Evolutionary conservation across 30 jellyfish, hydroid and myxozoan genomes (phyloP).

Genomic region (Clytia hemisphaerica): DNA sequence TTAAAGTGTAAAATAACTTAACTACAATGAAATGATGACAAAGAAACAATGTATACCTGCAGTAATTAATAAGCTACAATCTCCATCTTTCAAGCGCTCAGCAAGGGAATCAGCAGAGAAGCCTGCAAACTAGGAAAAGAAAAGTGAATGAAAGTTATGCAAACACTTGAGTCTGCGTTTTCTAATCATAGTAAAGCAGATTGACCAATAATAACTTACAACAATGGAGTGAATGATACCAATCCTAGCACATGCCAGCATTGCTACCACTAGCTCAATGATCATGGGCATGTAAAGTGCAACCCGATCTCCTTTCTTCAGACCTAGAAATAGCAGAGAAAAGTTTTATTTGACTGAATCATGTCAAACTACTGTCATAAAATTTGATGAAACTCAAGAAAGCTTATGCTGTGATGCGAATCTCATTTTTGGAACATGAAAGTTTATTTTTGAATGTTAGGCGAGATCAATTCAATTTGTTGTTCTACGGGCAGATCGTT

Average conservation of each 20-base stretch:
- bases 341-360: not conserved
- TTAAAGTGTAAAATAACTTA: not conserved
- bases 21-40: not conserved
- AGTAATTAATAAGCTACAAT: constrained; percentile 68
- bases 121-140: constrained; percentile 77
- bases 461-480: too few relatives aligned
- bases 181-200: not conserved
- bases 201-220: constrained; percentile 31
- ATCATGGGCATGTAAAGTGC: constrained; percentile 97
- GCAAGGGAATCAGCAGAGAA: constrained; percentile 96
- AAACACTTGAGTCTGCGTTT: not conserved
- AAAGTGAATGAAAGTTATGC: not conserved
- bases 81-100: constrained; percentile 88
- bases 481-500: too few relatives aligned
- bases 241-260: constrained; percentile 91
- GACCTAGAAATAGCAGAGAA: constrained; percentile 42
- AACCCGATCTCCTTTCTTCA: constrained; percentile 86
- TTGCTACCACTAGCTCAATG: constrained; percentile 72
- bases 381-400: not conserved
- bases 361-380: not conserved
- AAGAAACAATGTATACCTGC: constrained; percentile 58
- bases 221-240: constrained; percentile 93
- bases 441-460: too few relatives aligned
- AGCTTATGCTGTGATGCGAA: not conserved
- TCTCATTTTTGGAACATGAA: too few relatives aligned